Conservation (phyloP, 2,113 vertebrate genomes). For the Progne subis region DNA sequence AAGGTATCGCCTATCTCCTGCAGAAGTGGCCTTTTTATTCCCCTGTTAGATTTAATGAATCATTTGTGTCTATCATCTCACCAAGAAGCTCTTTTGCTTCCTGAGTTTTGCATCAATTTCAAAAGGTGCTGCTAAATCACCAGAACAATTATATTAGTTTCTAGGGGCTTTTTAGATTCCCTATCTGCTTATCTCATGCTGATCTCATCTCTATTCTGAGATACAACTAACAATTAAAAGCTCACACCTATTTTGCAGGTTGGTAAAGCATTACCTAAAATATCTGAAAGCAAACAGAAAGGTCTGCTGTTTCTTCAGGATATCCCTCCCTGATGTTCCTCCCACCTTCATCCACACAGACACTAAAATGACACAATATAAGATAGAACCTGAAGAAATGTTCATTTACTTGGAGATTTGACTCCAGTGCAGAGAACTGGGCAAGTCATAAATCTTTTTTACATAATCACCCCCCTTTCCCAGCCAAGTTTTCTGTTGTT, state of each 20-base stretch:
- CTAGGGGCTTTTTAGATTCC: background rate
- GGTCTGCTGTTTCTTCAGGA: background rate
- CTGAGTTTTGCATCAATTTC: background rate
- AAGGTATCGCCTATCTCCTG: background rate
- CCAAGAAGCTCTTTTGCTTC: background rate
- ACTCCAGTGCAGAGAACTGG: background rate
- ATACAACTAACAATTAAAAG: background rate
- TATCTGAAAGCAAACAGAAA: background rate
- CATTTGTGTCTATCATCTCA: background rate
- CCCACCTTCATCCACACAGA: background rate
- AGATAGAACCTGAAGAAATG: background rate
- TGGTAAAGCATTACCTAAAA: background rate
- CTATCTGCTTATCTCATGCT: background rate
- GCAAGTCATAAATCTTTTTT: background rate
- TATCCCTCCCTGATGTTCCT: background rate
- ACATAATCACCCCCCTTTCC: background rate
- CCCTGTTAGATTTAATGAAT: background rate
- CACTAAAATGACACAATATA: background rate
- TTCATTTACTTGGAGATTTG: background rate
- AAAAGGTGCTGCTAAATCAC: background rate
- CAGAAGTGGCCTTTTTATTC: background rate
- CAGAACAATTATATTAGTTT: background rate
- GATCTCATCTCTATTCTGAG: background rate
- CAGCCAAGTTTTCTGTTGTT: background rate
- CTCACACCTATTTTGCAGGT: background rate